These are phyloP conservation scores for Isurus oxyrinchus DNA, from an alignment of 2,113 vertebrate genomes.

Conservation along the genomic window DNA sequence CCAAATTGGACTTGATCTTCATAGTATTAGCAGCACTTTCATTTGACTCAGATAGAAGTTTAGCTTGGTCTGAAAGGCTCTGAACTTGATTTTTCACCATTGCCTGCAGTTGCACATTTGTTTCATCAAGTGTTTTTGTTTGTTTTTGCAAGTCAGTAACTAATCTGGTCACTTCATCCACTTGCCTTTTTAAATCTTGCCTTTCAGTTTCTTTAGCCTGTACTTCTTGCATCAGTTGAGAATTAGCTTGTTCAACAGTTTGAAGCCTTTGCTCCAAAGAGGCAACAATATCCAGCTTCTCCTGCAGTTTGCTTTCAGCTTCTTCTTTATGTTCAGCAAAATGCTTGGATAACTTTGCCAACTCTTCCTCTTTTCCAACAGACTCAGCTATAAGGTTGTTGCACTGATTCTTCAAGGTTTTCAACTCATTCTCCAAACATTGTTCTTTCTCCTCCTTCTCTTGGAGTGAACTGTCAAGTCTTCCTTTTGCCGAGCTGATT, in stretches of 20 bases:
- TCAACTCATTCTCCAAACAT: conserved; percentile 63
- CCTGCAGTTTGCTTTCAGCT: conserved; percentile 48
- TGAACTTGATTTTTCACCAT: conserved; percentile 50
- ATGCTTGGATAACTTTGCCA: conserved; percentile 53
- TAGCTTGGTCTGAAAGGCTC: conserved; percentile 53
- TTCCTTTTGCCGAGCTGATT: conserved; percentile 48
- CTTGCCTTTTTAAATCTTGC: conserved; percentile 55
- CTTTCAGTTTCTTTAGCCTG: conserved; percentile 51
- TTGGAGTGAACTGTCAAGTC: conserved; percentile 50
- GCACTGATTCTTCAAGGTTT: conserved; percentile 63
- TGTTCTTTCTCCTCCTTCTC: conserved; percentile 54
- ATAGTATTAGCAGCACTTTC: conserved; percentile 43
- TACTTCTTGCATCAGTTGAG: conserved; percentile 52
- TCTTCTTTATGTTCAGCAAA: conserved; percentile 55
- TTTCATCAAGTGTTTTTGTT: conserved; percentile 43
- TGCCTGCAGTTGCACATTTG: conserved; percentile 56
- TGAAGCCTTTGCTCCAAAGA: conserved; percentile 58
- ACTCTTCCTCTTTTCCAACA: conserved; percentile 54
- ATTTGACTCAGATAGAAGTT: conserved; percentile 48
- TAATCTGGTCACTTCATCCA: conserved; percentile 55
- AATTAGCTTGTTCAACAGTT: conserved; percentile 50
- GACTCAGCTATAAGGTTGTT: conserved; percentile 62
- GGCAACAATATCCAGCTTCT: conserved; percentile 55
- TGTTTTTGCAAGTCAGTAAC: conserved; percentile 53
- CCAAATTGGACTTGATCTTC: conserved; percentile 44